Percentiles rank a stretch among this genome's conserved stretches.
These are phyloP conservation scores for Ptilonorhynchus violaceus DNA, from an alignment of 2,113 vertebrate genomes.

Conservation along the genomic window DNA sequence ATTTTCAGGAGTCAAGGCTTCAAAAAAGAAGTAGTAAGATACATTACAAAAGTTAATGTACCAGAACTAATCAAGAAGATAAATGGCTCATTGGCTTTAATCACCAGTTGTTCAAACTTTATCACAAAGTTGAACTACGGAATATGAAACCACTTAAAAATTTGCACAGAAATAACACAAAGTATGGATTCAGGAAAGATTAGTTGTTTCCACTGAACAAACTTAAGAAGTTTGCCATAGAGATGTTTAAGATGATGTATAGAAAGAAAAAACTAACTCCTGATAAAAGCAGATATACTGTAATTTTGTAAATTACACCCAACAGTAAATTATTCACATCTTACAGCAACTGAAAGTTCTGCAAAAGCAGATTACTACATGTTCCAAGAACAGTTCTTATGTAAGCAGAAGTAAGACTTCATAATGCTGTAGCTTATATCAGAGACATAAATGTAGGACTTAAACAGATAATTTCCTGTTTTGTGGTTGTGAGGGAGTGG, in stretches of 20 bases:
- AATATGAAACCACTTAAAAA: not conserved
- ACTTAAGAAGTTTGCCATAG: not conserved
- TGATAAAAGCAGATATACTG: not conserved
- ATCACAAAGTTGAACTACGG: not conserved
- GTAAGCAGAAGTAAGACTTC: not conserved
- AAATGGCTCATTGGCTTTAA: constrained; percentile 12
- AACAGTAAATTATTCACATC: not conserved
- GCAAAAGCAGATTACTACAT: not conserved
- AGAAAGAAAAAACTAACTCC: not conserved
- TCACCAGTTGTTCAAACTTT: constrained; percentile 1
- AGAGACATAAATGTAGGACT: not conserved
- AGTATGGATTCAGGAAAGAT: not conserved
- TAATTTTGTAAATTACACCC: not conserved
- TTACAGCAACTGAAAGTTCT: not conserved
- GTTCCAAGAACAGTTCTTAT: not conserved
- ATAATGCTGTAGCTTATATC: not conserved
- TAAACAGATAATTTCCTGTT: not conserved
- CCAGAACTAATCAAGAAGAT: not conserved
- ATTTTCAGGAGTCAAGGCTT: not conserved
- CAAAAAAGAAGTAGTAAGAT: not conserved
- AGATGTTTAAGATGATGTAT: not conserved
- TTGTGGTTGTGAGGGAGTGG: rapidly evolving
- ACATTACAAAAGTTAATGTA: not conserved
- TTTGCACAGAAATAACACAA: not conserved
- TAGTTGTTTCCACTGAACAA: not conserved